Base-by-base conservation (phyloP, 1,140 invertebrate species). In the Hyles euphorbiae region DNA sequence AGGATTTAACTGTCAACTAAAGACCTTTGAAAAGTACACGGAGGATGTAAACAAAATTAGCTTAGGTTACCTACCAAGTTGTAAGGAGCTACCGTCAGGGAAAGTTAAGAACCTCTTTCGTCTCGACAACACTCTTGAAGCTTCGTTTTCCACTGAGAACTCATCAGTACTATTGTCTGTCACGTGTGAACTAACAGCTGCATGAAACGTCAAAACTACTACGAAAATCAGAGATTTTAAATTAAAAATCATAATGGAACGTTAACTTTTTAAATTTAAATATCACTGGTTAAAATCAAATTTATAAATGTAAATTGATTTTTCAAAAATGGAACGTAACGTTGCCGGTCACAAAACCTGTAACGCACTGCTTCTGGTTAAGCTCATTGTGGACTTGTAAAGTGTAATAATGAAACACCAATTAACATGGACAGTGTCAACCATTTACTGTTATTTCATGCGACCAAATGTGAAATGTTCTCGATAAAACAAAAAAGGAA, bases 1-100 rank as follows among this genome's bases (percentile, higher is more conserved):
- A 40, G 5, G 8, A 40, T 5, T 22, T 22, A 40, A 5, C 36
- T 40, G 36, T 40, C 36, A 40, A 40, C 5, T 40, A 40, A 40
- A 40, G 1, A 40, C 36, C 36, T 40, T 40, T 40, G 2, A 40
- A 40, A 40, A 40, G 8, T 8, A 40, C 4, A 40, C 36, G 8
- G 4, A 40, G 36, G 36, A 0, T 40, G 36, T 40, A 40, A 40
- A 40, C 36, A 5, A 40, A 40, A 40, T 5, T 5, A 5, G 4
- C 8, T 40, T 5, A 57, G 64, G 60, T 68, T 68, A 76, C 92
- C 91, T 75, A 95, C 94, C 88, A 88, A 95, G 87, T 89, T 93
- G 92, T 67, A 95, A 91, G 52, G 93, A 94, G 61, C 94, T 95
- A 57, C 94, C 94, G 78, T 94, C 94, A 11, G 94, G 94, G 85